Base-by-base conservation (phyloP, 2,113 vertebrate species). In the Abramis brama region DNA sequence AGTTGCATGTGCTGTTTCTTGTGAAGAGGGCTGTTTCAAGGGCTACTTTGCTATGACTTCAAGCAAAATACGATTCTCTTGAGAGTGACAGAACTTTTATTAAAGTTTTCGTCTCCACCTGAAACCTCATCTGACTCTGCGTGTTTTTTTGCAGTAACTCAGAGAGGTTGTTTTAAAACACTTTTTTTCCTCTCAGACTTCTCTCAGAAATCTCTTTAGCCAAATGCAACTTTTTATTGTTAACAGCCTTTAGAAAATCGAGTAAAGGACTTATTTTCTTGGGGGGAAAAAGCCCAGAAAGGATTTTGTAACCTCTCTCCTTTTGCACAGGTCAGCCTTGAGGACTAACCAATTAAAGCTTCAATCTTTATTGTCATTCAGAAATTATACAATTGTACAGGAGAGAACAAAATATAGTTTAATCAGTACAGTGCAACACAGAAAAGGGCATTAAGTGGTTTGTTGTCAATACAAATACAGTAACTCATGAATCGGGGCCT, bases 11-110 rank as follows among this genome's bases (percentile, higher is more conserved):
- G 89, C 83, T 90, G 90, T 93, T 92, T 90, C 91, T 93, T 91
- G 89, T 90, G 87, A 92, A 91, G 90, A 87, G 87, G 55, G 87
- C 84, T 85, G 87, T 87, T 88, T 89, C 71, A 62, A 27, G 39
- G 83, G 25, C 39, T 71, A 64, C 83, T 86, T 88, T 74, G 84
- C 90, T 90, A 91, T 91, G 91, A 92, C 91, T 91, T 79, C 81
- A 85, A 88, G 90, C 86, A 86, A 90, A 91, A 93, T 92, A 87
- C 90, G 90, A 93, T 93, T 93, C 92, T 94, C 90, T 88, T 85
- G 88, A 87, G 89, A 88, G 79, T 92, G 84, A 89, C 62, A 86
- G 89, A 93, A 93, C 92, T 92, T 88, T 91, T 93, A 91, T 92
- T 87, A 92, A 92, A 89, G 85, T 90, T 89, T 89, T 60, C 17